Evolutionary conservation across 2,797 vertebrate genomes (phyloP), one percentile per base, ranked within the genome.

Genomic region (Lutjanus campechanus): DNA sequence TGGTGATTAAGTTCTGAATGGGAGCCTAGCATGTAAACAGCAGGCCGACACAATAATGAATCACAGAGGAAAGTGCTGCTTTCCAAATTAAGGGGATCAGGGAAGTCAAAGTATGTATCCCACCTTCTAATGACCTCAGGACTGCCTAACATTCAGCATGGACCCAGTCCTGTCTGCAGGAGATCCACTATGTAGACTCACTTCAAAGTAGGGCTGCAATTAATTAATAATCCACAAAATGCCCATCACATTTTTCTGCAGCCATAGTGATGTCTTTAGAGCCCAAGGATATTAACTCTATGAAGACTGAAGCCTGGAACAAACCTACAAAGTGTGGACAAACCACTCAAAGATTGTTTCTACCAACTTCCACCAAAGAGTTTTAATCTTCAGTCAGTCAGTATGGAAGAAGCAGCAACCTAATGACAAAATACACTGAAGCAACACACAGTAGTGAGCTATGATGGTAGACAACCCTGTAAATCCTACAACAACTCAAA

Each of bases 1-100:
- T 49, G 69, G 84, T 84, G 84, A 89, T 93, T 92, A 85, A 77
- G 73, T 79, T 60, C 22, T 91, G 78, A 91, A 88, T 83, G 85
- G 81, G 67, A 73, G 77, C 69, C 41, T 58, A 20, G 78, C 69
- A 20, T 49, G 83, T 83, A 55, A 89, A 87, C 89, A 86, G 85
- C 80, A 70, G 73, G 69, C 59, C 5, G n/a, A 43, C 72, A 46
- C 73, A 4, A 51, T 71, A 53, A 79, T 82, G 82, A 86, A 75
- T 83, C 80, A 60, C 7, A 47, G 69, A 73, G 83, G 81, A 72
- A 80, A 81, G 77, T 60, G 58, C 76, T 64, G 75, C 62, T 70
- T 44, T 72, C 64, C 46, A 71, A 82, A 73, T 58, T 53, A 55
- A 44, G 20, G 43, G 41, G 59, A 59, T 63, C 41, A 54, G 54